Conservation (phyloP, 2,888 invertebrate species). For the Pyrocoelia pectoralis region DNA sequence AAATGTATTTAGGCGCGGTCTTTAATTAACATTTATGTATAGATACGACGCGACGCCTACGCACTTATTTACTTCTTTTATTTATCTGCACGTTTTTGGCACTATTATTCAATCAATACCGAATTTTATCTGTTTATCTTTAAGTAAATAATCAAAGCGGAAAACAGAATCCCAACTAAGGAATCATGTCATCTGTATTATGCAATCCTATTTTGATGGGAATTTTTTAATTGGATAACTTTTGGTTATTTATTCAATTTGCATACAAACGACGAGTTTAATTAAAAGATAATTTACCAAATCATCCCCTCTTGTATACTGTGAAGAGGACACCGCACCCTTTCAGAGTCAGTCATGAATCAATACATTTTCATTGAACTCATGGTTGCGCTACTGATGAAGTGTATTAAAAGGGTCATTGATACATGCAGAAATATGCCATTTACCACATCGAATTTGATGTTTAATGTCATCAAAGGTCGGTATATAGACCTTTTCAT, state of each 20-base stretch:
- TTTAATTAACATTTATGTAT: background rate
- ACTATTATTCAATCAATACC: background rate
- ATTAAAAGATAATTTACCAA: constrained; percentile 4
- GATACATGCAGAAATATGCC: background rate
- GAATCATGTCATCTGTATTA: background rate
- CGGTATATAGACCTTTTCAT: no score
- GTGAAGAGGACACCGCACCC: constrained; percentile 8
- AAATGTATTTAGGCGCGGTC: constrained; percentile 7
- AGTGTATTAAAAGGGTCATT: constrained; percentile 3
- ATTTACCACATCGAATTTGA: background rate
- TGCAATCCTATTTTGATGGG: background rate
- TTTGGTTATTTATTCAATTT: background rate
- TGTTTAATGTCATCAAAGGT: background rate
- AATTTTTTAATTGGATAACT: background rate
- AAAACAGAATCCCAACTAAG: background rate
- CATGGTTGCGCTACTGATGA: constrained; percentile 11
- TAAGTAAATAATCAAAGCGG: background rate
- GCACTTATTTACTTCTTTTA: background rate
- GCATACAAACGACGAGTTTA: background rate
- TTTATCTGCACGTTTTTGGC: background rate
- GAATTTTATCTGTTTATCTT: background rate
- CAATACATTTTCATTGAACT: constrained; percentile 20
- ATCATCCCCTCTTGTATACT: background rate
- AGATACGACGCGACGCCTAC: background rate
- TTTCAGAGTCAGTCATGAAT: constrained; percentile 7